Evolutionary conservation across 2,113 vertebrate genomes (phyloP).

Genomic region (Monopterus albus): DNA sequence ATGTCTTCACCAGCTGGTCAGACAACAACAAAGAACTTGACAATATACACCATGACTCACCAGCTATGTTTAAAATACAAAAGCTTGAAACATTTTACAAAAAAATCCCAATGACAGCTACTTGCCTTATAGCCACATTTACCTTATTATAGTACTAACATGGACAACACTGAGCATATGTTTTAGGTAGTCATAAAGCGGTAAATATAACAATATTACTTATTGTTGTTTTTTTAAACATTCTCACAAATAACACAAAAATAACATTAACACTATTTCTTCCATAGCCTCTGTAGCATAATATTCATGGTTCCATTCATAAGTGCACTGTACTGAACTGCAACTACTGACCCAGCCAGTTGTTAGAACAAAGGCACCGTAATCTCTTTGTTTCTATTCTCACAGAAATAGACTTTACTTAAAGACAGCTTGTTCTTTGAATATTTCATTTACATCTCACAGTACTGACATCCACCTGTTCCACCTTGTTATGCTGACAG

Average conservation of each 20-base stretch:
- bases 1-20: slow-evolving; percentile 41
- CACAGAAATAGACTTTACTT: background rate
- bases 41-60: slow-evolving; percentile 48
- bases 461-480: slow-evolving; percentile 30
- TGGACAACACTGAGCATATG: too few relatives aligned
- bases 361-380: slow-evolving; percentile 5
- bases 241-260: slow-evolving; percentile 9
- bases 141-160: background rate
- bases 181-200: too few relatives aligned
- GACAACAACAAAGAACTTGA: slow-evolving; percentile 35
- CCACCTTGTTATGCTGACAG: slow-evolving; percentile 39
- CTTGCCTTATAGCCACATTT: too few relatives aligned
- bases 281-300: background rate
- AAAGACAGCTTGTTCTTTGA: background rate
- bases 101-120: too few relatives aligned
- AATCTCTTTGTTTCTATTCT: slow-evolving; percentile 24
- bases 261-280: background rate
- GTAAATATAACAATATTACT: slow-evolving; percentile 17
- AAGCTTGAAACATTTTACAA: background rate
- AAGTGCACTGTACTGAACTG: slow-evolving; percentile 27
- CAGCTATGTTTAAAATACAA: slow-evolving; percentile 41
- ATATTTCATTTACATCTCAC: slow-evolving; percentile 12
- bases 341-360: slow-evolving; percentile 29
- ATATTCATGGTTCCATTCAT: slow-evolving; percentile 16
- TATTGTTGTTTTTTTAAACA: background rate